Percentiles rank a stretch among this genome's conserved stretches.
phyloP scores from a whole-genome alignment of 2,113 vertebrate genomes.

The Jaculus jaculus region DNA sequence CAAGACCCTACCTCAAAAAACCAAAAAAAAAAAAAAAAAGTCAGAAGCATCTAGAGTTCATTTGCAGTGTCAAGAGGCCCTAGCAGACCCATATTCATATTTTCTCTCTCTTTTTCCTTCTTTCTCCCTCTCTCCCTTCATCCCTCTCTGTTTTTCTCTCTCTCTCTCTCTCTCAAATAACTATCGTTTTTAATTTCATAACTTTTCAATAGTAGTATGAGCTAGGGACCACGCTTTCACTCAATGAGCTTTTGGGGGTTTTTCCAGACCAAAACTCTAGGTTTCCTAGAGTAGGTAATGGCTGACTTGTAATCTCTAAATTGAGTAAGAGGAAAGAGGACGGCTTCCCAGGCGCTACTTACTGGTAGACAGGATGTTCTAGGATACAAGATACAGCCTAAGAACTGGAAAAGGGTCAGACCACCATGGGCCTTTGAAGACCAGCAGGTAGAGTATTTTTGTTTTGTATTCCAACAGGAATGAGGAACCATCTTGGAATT shows the following conservation, averaged over 20 bases:
- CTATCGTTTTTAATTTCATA: not conserved
- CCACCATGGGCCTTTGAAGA: accelerated
- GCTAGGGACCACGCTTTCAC: not conserved
- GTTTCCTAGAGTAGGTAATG: not conserved
- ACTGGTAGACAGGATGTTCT: not conserved
- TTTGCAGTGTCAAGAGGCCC: no score
- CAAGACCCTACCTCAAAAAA: no score
- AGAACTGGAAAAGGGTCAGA: no score
- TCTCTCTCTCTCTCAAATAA: no score
- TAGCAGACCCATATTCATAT: no score
- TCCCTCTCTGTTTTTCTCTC: no score
- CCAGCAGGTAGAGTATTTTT: not conserved
- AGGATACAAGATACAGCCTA: not conserved
- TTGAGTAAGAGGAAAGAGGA: no score
- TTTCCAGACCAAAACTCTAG: not conserved
- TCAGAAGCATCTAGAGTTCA: no score
- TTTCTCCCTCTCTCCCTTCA: no score
- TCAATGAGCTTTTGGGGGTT: not conserved
- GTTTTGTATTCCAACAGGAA: not conserved
- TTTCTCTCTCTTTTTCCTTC: no score
- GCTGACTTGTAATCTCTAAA: not conserved
- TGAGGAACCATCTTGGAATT: not conserved
- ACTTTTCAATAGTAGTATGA: not conserved
- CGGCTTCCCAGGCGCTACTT: not conserved
- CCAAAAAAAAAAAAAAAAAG: no score